phyloP scores from a whole-genome alignment of 2,113 vertebrate genomes.

The Chrysochloris asiatica region DNA sequence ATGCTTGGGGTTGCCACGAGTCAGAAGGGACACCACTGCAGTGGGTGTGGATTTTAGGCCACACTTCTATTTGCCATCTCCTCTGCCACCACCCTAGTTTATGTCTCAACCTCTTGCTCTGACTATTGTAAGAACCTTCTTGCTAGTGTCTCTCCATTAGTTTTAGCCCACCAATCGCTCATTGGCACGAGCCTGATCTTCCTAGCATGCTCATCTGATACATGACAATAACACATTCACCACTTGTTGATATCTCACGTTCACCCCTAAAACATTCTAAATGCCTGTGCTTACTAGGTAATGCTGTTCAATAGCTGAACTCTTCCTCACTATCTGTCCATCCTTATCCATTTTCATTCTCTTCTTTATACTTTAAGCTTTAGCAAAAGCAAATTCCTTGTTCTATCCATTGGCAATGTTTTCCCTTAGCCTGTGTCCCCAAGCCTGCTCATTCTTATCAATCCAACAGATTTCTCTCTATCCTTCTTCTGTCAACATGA shows the following conservation, averaged over 20 bases:
- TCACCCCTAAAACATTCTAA: not conserved
- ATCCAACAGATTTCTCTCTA: not conserved
- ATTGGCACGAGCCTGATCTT: not conserved
- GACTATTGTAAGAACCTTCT: not conserved
- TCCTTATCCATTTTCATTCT: conserved; percentile 19
- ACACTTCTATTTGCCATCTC: not conserved
- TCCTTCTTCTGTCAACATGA: not conserved
- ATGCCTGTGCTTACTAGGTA: conserved; percentile 38
- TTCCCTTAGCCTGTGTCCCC: not conserved
- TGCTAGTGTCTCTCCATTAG: not conserved
- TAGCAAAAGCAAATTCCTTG: not conserved
- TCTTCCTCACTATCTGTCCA: not conserved
- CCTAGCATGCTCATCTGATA: conserved; percentile 1
- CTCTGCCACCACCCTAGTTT: not conserved
- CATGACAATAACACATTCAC: not conserved
- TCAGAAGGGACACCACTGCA: not conserved
- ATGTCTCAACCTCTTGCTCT: not conserved
- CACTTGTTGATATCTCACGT: not conserved
- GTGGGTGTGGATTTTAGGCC: not conserved
- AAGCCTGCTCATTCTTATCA: not conserved
- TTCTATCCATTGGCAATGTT: not conserved
- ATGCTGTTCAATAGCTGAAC: conserved; percentile 9
- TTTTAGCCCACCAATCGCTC: not conserved
- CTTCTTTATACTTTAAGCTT: conserved; percentile 16
- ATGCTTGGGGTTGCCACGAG: not conserved